A percentile compares a stretch with the other conserved stretches of the same genome.
Conservation (phyloP, 2,797 vertebrate genomes). For the Rhinoraja longicauda region DNA sequence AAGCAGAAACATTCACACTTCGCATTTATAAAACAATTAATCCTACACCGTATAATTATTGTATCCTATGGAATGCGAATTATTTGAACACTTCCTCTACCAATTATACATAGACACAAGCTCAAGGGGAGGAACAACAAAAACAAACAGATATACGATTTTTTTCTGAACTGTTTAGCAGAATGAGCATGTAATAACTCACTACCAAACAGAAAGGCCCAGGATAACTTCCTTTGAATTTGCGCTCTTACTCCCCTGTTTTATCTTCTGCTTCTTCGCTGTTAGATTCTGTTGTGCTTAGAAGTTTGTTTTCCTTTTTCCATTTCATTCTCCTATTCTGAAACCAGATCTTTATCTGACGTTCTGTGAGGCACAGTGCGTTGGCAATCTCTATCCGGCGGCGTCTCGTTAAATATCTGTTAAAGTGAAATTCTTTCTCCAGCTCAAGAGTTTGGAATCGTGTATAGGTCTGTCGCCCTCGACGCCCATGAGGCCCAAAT, state of each 20-base stretch:
- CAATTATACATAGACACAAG: constrained; percentile 33
- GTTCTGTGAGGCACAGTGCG: constrained; percentile 69
- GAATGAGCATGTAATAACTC: constrained; percentile 22
- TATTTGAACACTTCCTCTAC: constrained; percentile 27
- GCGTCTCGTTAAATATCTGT: constrained; percentile 71
- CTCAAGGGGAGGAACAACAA: constrained; percentile 25
- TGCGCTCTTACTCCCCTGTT: constrained; percentile 57
- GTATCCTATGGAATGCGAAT: constrained; percentile 35
- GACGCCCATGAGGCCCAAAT: constrained; percentile 67
- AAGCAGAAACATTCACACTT: constrained; percentile 35
- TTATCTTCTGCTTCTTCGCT: constrained; percentile 67
- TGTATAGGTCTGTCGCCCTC: constrained; percentile 72
- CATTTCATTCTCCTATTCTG: constrained; percentile 76
- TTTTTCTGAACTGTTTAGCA: constrained; percentile 33
- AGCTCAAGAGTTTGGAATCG: constrained; percentile 72
- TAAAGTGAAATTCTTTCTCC: constrained; percentile 74
- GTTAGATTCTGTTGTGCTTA: constrained; percentile 65
- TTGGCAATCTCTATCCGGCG: constrained; percentile 73
- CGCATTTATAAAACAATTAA: constrained; percentile 36
- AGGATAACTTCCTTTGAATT: constrained; percentile 21
- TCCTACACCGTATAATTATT: constrained; percentile 31
- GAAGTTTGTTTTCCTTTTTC: constrained; percentile 75
- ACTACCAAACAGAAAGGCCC: constrained; percentile 38
- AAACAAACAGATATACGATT: constrained; percentile 30
- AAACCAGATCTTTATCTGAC: constrained; percentile 78